Evolutionary conservation across 2,797 vertebrate genomes (phyloP).

Genomic region (Monodelphis domestica): DNA sequence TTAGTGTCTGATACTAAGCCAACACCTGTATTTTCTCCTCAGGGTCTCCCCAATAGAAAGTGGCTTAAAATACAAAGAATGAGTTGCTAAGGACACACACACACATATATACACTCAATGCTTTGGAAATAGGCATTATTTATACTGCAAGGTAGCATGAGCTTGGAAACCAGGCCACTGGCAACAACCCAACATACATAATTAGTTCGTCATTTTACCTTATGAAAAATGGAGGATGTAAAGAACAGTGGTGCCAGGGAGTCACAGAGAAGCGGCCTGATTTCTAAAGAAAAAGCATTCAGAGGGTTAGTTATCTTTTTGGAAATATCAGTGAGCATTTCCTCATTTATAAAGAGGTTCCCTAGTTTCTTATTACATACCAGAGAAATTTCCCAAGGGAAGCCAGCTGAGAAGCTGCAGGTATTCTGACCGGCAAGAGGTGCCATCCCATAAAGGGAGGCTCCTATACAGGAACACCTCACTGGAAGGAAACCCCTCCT

Average conservation of each 20-base stretch:
- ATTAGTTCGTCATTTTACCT: conserved; percentile 86
- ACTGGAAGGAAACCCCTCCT: conserved; percentile 94
- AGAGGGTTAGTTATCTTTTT: conserved; percentile 45
- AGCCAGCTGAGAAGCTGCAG: conserved; percentile 92
- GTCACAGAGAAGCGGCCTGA: conserved; percentile 88
- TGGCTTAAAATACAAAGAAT: conserved; percentile 35
- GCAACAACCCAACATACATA: not conserved
- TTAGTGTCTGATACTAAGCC: conserved; percentile 41
- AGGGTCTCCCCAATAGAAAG: conserved; percentile 34
- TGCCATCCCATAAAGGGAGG: conserved; percentile 94
- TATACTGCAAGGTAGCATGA: conserved; percentile 17
- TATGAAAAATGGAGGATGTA: conserved; percentile 94
- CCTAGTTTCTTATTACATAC: conserved; percentile 82
- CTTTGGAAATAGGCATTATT: conserved; percentile 28
- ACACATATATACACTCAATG: conserved; percentile 1
- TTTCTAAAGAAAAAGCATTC: conserved; percentile 83
- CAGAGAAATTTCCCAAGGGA: conserved; percentile 87
- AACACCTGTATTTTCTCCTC: conserved; percentile 18
- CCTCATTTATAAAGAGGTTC: not conserved
- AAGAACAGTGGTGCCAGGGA: conserved; percentile 93
- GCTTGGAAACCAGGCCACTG: conserved; percentile 34
- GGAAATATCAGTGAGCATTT: conserved; percentile 47
- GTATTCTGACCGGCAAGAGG: conserved; percentile 88
- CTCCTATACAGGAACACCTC: conserved; percentile 94
- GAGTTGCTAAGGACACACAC: conserved; percentile 36